Base-by-base conservation (phyloP, 2,888 invertebrate genomes). In the Oegoconia quadripuncta region DNA sequence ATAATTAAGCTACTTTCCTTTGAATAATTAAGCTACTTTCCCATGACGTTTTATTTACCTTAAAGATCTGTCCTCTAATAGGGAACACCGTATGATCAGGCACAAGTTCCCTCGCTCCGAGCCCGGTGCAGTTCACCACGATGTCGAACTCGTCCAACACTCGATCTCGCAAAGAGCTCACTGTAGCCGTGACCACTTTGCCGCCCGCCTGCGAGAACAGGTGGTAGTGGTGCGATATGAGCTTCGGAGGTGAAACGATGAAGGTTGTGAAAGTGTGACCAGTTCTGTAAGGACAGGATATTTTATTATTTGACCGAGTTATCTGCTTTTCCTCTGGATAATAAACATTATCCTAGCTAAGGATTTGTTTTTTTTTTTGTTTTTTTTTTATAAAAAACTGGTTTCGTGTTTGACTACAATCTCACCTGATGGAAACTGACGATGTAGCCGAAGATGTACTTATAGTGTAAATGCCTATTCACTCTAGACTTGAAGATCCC, bases 81-180 rank as follows among this genome's bases (percentile, higher is more conserved):
- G 96, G 89, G 37, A 76, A 75, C 32, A 94, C 80, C 22, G 66
- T 63, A 0, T 69, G 50, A 79, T 96, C 96, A 0, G 88, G 81
- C 1, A 91, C 88, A 0, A 96, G 67, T 6, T 81, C 48, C 48
- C 83, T 81, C 0, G 95, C 90, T 1, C 91, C 91, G 1, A 96
- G 60, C 1, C 95, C 96, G 1, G 91, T 88, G 53, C 96, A 96
- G 68, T 96, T 96, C 28, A 96, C 88, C n/a, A 96, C 80, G 0
- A 94, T 83, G 62, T 95, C 92, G 56, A 81, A 92, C 0, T 74
- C 69, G 20, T 89, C 79, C 3, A 90, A 66, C 0, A 93, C 64
- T 34, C 83, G 67, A 8, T 88, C 75, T 1, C 52, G 39, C 0
- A 87, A 41, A 0, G 80, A 76, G 1, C 44, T 44, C 7, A 87